Evolutionary conservation across 1,140 invertebrate genomes (phyloP), one percentile per base, ranked within the genome.

Genomic region (Drosophila arawakana): DNA sequence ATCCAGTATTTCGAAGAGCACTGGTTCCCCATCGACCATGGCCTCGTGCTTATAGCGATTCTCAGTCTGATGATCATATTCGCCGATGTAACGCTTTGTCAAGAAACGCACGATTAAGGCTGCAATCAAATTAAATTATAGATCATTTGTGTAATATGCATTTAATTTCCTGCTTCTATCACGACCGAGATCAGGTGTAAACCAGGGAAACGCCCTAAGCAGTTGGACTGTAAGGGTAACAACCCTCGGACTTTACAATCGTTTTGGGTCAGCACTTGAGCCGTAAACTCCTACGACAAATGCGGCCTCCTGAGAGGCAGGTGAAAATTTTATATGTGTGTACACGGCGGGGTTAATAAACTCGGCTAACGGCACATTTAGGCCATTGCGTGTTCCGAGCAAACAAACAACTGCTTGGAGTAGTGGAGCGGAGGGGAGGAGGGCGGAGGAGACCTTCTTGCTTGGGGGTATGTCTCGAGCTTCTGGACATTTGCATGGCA

Each of bases 41-140:
- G 97, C 95, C 92, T 98, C 97, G 90, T 98, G 97, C 88, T 98
- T 98, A 91, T 98, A 98, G 86, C 96, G 95, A 82, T 96, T 97
- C 92, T 98, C 97, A 97, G 96, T 95, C 93, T 97, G 96, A 93
- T 98, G 97, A 92, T 98, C 97, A 92, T 98, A 98, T 93, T 98
- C 97, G 49, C 97, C 97, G 69, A 98, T 98, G 92, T 97, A 98
- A 73, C 97, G 93, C 84, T 96, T 96, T 0, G 97, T 98, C 47
- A 98, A 93, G 91, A 97, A 98, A 76, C 97, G 94, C 49, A 98
- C 97, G 37, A 96, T 97, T 83, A 98, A 84, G 41, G 97, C 97
- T 98, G 95, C 63, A 95, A 95, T 85, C 76, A 91, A 52, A 68
- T 73, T 75, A 59, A 81, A 70, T 57, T 61, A 41, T 25, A 66